Evolutionary conservation across 1,140 invertebrate genomes (phyloP).

Genomic region (Elymnias hypermnestra): DNA sequence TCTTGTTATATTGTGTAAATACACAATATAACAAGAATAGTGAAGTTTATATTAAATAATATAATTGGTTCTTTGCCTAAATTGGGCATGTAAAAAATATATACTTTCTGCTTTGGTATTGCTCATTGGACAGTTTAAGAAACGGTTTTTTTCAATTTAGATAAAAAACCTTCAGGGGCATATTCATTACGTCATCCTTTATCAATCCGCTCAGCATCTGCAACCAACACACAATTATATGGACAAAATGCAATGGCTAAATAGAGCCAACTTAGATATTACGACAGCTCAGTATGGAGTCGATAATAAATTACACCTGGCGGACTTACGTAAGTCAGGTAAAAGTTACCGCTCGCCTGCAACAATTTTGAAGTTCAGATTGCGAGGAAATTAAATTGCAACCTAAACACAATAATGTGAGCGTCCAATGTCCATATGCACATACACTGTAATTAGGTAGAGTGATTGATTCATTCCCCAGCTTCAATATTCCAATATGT

Average conservation of each 20-base stretch:
- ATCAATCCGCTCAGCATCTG: conserved; percentile 7
- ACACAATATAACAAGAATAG: no score
- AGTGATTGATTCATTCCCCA: conserved; percentile 15
- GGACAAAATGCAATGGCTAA: conserved; percentile 17
- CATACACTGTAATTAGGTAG: neutral
- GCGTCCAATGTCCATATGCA: conserved; percentile 1
- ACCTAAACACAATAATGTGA: conserved; percentile 5
- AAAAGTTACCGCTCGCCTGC: conserved; percentile 61
- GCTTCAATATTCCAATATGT: conserved; percentile 15
- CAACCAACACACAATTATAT: neutral
- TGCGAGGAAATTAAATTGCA: conserved; percentile 15
- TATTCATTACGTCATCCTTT: neutral
- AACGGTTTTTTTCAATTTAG: no score
- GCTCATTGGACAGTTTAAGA: no score
- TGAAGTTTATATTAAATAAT: no score
- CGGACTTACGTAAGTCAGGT: conserved; percentile 59
- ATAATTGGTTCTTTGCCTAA: no score
- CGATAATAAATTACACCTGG: conserved; percentile 66
- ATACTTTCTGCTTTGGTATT: no score
- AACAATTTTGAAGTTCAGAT: conserved; percentile 52
- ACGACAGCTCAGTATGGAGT: conserved; percentile 61
- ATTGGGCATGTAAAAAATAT: no score
- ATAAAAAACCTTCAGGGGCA: no score
- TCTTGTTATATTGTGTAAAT: no score
- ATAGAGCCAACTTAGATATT: conserved; percentile 40